Conservation (phyloP, 2,797 vertebrate genomes). For the Rhincodon typus region DNA sequence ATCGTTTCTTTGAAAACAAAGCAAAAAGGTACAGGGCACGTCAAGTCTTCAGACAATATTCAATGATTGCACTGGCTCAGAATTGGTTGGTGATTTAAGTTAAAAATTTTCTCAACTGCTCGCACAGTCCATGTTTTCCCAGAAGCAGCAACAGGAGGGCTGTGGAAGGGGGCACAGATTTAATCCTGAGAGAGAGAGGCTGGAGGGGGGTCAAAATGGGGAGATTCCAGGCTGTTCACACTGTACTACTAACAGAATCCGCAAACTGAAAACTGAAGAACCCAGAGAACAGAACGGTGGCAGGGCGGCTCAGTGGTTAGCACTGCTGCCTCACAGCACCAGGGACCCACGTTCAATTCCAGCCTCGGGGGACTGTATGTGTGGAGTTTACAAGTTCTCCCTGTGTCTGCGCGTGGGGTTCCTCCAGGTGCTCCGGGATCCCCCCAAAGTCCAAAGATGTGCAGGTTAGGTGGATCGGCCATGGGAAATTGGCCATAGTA, state of each 20-base stretch:
- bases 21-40: neutral
- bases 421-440: too few relatives aligned
- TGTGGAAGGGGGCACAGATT: neutral
- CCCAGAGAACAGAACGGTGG: neutral
- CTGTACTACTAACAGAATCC: neutral
- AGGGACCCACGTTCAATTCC: too few relatives aligned
- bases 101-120: neutral
- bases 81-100: neutral
- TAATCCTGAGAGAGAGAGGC: neutral
- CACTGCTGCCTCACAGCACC: too few relatives aligned
- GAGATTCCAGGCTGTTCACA: neutral
- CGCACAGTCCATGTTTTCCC: neutral
- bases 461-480: too few relatives aligned
- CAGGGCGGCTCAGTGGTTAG: too few relatives aligned
- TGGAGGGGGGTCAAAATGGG: neutral
- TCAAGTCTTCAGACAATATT: neutral
- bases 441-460: too few relatives aligned
- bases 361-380: too few relatives aligned
- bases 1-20: slow-evolving; percentile 71
- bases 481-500: too few relatives aligned
- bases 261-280: neutral
- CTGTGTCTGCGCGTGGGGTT: too few relatives aligned
- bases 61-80: neutral
- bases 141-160: neutral
- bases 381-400: too few relatives aligned